phyloP scores from a whole-genome alignment of 1,140 invertebrate species.

The Calosoma granatense region DNA sequence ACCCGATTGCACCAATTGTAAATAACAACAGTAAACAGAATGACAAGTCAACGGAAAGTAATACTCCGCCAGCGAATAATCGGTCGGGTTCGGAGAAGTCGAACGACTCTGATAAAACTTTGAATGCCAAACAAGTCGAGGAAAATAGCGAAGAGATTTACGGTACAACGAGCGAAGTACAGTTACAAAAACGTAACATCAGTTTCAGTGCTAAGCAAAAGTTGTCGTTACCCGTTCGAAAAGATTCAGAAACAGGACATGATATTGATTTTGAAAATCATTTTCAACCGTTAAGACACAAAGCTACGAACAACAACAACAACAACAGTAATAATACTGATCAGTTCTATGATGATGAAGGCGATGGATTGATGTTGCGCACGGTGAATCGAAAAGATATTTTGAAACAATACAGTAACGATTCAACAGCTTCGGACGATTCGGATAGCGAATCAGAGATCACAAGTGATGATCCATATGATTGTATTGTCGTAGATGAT shows the following conservation, averaged over 20 bases:
- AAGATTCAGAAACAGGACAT: slow-evolving; percentile 30
- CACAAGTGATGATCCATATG: slow-evolving; percentile 57
- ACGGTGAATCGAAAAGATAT: slow-evolving; percentile 58
- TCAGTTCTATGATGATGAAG: slow-evolving; percentile 50
- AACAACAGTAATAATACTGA: slow-evolving; percentile 44
- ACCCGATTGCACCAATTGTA: slow-evolving; percentile 32
- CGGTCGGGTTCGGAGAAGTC: slow-evolving; percentile 26
- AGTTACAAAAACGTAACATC: slow-evolving; percentile 8
- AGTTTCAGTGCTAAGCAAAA: slow-evolving; percentile 24
- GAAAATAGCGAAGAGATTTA: slow-evolving; percentile 11
- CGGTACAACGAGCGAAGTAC: background rate
- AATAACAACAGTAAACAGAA: slow-evolving; percentile 39
- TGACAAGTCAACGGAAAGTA: slow-evolving; percentile 16
- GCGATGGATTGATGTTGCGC: slow-evolving; percentile 47
- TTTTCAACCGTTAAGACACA: slow-evolving; percentile 18
- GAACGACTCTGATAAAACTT: slow-evolving; percentile 32
- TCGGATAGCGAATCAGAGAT: slow-evolving; percentile 47
- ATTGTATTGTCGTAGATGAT: slow-evolving; percentile 63
- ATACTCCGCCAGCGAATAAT: slow-evolving; percentile 21
- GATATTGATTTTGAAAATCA: slow-evolving; percentile 37
- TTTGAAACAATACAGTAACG: slow-evolving; percentile 54
- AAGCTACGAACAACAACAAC: no score
- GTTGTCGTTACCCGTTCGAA: slow-evolving; percentile 34
- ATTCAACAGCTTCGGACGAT: slow-evolving; percentile 31
- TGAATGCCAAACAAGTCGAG: slow-evolving; percentile 15